Percentiles rank a stretch among this genome's conserved stretches.
Evolutionary conservation across 1,140 invertebrate species (phyloP).

Genomic region (Zaprionus taronus): DNA sequence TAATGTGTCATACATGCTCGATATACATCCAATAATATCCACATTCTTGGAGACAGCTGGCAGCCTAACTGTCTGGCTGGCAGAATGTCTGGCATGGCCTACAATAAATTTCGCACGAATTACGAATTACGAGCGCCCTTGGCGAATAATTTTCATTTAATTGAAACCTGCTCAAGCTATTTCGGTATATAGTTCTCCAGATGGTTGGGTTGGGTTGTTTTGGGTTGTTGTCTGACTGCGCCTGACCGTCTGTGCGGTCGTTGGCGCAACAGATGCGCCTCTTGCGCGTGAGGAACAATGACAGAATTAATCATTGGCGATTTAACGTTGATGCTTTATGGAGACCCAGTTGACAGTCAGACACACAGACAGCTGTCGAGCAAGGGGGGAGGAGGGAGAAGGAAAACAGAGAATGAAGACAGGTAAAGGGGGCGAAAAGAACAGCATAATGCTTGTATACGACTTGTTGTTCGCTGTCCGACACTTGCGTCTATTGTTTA

Average conservation of each 20-base stretch:
- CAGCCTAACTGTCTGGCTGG: background rate
- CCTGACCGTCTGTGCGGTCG: constrained; percentile 49
- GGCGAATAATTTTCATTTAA: constrained; percentile 74
- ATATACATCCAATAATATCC: constrained; percentile 27
- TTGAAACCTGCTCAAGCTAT: constrained; percentile 69
- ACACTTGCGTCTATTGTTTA: constrained; percentile 62
- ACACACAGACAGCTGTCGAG: constrained; percentile 20
- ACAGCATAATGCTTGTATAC: constrained; percentile 51
- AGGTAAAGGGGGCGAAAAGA: background rate
- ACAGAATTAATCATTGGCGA: constrained; percentile 76
- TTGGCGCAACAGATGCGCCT: constrained; percentile 78
- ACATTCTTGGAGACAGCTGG: constrained; percentile 8
- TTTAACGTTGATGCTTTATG: constrained; percentile 59
- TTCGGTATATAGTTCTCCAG: constrained; percentile 50
- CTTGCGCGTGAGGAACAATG: constrained; percentile 67
- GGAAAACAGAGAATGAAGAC: no score
- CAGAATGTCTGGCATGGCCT: constrained; percentile 35
- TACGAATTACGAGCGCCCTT: constrained; percentile 52
- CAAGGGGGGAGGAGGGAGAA: background rate
- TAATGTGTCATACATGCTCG: constrained; percentile 25
- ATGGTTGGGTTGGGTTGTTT: constrained; percentile 24
- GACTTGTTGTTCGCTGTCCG: constrained; percentile 49
- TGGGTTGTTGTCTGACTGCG: constrained; percentile 8
- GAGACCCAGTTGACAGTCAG: constrained; percentile 53
- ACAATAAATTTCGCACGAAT: constrained; percentile 76